Evolutionary conservation across 2,113 vertebrate genomes (phyloP).

Genomic region (Chrysochloris asiatica): DNA sequence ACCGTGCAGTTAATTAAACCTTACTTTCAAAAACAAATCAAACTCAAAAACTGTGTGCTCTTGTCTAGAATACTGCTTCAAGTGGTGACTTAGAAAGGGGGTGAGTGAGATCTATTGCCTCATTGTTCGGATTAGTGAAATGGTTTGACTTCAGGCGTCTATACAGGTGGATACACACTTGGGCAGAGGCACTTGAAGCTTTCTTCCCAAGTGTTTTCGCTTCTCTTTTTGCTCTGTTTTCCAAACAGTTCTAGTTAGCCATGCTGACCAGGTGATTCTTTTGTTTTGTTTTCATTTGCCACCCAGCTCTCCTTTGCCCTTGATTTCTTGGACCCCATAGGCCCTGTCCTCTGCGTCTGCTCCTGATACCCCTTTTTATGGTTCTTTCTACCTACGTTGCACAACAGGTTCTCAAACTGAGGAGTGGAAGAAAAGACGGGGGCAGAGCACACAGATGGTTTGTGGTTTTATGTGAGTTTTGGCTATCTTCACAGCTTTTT

Average conservation of each 20-base stretch:
- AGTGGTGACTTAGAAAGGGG: not conserved
- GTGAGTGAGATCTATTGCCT: not conserved
- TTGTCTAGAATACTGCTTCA: slow-evolving; percentile 33
- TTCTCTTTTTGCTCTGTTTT: not conserved
- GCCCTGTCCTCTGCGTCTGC: not conserved
- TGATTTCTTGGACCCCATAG: not conserved
- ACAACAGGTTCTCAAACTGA: not conserved
- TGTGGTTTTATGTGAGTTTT: not conserved
- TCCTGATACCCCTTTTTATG: not conserved
- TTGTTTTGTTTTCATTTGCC: not conserved
- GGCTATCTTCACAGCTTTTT: not conserved
- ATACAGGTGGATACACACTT: not conserved
- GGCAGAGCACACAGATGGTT: not conserved
- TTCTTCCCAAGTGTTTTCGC: not conserved
- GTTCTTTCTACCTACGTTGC: not conserved
- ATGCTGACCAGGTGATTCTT: not conserved
- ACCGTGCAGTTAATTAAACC: slow-evolving; percentile 75
- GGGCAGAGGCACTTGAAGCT: not conserved
- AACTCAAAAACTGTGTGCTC: slow-evolving; percentile 51
- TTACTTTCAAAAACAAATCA: slow-evolving; percentile 58
- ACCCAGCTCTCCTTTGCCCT: not conserved
- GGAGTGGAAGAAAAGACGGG: not conserved
- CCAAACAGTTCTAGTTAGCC: not conserved
- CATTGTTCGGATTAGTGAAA: not conserved
- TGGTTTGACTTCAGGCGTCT: not conserved